A percentile compares a stretch with the other conserved stretches of the same genome.
Conservation (phyloP, 37 sponge, comb jelly and placozoan species). For the Halisarca cf. caerulea region DNA sequence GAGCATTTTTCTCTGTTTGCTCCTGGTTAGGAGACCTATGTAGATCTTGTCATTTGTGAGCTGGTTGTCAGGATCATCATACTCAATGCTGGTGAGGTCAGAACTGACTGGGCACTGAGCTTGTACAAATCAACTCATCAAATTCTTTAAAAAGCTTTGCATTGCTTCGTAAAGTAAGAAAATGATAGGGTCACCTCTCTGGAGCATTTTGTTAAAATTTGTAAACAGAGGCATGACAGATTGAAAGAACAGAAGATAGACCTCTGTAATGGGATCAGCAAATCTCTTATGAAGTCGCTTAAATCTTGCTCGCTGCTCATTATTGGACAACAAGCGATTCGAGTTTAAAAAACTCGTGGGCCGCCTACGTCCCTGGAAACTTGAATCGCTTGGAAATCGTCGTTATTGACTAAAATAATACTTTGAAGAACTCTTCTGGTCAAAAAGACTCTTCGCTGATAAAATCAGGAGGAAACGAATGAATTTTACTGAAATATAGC, state of each 20-base stretch:
- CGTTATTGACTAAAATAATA: too few species aligned
- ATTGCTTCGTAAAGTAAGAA: background rate
- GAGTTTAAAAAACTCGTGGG: too few species aligned
- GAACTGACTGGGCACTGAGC: background rate
- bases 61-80: background rate
- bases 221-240: constrained; percentile 35
- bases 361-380: too few species aligned
- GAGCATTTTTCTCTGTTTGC: background rate
- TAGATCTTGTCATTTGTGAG: background rate
- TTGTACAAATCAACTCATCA: constrained; percentile 20
- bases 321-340: background rate
- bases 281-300: background rate
- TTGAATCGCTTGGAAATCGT: too few species aligned
- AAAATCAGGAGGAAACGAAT: too few species aligned
- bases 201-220: constrained; percentile 20
- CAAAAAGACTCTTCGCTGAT: too few species aligned
- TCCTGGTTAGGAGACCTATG: constrained; percentile 13
- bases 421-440: too few species aligned
- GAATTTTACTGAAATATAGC: too few species aligned
- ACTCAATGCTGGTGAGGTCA: background rate
- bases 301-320: background rate
- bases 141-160: constrained; percentile 1
- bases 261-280: constrained; percentile 26
- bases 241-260: constrained; percentile 35
- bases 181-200: constrained; percentile 29